phyloP scores from a whole-genome alignment of 2,113 vertebrate species.

The Pteropus alecto region DNA sequence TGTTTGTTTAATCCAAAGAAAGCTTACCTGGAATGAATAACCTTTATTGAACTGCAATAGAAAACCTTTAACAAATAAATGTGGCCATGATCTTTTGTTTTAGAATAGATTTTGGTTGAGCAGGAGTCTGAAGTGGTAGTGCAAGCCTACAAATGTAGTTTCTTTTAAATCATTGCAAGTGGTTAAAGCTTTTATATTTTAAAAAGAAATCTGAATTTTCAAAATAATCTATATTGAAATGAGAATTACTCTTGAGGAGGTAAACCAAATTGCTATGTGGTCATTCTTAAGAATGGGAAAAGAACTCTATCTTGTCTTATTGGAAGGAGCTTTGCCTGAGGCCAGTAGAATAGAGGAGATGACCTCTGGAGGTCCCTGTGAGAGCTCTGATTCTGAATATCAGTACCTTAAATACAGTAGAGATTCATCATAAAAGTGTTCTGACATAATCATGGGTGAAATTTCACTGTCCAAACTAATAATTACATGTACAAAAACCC shows the following conservation, averaged over 20 bases:
- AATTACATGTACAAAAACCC: neutral
- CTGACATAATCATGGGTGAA: neutral
- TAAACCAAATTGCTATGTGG: neutral
- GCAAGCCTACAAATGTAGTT: neutral
- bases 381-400: neutral
- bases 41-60: neutral
- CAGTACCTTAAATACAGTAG: neutral
- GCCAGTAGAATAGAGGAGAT: neutral
- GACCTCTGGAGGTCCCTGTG: neutral
- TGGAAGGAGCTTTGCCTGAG: slow-evolving; percentile 45
- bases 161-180: neutral
- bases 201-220: neutral
- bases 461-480: neutral
- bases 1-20: slow-evolving; percentile 65
- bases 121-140: neutral
- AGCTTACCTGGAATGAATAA: neutral
- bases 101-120: slow-evolving; percentile 19
- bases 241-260: neutral
- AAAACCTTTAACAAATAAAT: neutral
- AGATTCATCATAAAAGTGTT: neutral
- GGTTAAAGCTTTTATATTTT: neutral
- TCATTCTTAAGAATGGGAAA: neutral
- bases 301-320: slow-evolving; percentile 21
- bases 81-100: neutral
- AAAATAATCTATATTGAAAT: neutral